phyloP scores from a whole-genome alignment of 2,797 vertebrate species.

The Rhinichthys osculus region DNA sequence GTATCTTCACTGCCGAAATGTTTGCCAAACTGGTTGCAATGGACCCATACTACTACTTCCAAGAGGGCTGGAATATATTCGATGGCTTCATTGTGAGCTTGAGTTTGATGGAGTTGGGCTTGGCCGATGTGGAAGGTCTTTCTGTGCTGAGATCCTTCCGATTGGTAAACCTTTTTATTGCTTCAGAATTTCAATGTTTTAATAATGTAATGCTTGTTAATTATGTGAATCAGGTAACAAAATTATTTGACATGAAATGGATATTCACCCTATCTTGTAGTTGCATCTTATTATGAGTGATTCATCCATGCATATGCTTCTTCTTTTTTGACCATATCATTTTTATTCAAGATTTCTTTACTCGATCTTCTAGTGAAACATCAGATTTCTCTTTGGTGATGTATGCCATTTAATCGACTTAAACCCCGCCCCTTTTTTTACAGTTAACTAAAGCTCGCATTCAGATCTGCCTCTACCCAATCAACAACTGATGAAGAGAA shows the following conservation, averaged over 20 bases:
- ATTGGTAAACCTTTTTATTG: constrained; percentile 83
- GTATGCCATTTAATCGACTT: neutral
- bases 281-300: neutral
- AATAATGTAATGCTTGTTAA: neutral
- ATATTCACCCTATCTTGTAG: neutral
- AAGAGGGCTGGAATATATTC: constrained; percentile 99
- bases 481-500: neutral
- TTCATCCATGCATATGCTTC: neutral
- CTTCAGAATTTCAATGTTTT: neutral
- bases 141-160: constrained; percentile 98
- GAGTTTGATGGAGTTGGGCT: constrained; percentile 95
- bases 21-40: constrained; percentile 97
- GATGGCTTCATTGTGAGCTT: constrained; percentile 97
- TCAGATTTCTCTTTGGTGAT: neutral
- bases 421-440: neutral
- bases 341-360: neutral
- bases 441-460: neutral
- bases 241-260: neutral
- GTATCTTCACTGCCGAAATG: constrained; percentile 99
- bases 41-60: constrained; percentile 99
- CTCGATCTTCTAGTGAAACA: neutral
- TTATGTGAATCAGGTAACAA: neutral
- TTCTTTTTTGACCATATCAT: neutral
- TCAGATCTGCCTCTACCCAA: neutral
- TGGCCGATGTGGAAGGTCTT: constrained; percentile 94